A percentile compares a stretch with the other conserved stretches of the same genome.
Evolutionary conservation across 2,888 invertebrate genomes (phyloP).

Genomic region (Argynnis bischoffii): DNA sequence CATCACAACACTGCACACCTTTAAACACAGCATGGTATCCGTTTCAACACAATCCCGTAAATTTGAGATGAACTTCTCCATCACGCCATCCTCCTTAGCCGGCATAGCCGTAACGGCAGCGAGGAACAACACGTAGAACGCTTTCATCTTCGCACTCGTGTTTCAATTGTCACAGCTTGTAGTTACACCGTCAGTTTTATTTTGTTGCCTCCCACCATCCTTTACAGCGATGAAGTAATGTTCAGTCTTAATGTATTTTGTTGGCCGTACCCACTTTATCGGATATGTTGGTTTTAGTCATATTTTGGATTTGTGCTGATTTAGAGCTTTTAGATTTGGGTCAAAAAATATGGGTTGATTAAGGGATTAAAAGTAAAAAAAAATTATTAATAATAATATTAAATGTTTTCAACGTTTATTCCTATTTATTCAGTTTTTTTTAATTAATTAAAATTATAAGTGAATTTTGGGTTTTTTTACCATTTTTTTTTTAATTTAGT

Average conservation of each 20-base stretch:
- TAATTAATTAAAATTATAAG: too few species aligned
- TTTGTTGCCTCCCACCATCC: slow-evolving; percentile 72
- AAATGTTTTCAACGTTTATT: too few species aligned
- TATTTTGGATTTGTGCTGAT: neutral
- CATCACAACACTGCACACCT: slow-evolving; percentile 83
- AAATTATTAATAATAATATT: too few species aligned
- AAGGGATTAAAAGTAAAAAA: neutral
- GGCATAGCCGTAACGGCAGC: slow-evolving; percentile 57
- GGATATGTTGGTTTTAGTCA: slow-evolving; percentile 6
- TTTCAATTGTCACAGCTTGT: slow-evolving; percentile 71
- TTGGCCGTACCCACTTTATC: slow-evolving; percentile 4
- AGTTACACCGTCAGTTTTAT: slow-evolving; percentile 71
- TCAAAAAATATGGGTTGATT: neutral
- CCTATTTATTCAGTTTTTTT: too few species aligned
- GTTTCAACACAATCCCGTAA: slow-evolving; percentile 87
- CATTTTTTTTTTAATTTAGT: too few species aligned
- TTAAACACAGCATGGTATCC: slow-evolving; percentile 87
- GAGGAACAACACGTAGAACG: slow-evolving; percentile 61
- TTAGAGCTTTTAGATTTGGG: neutral
- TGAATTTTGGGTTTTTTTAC: too few species aligned
- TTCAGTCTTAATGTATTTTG: slow-evolving; percentile 45
- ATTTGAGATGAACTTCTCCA: slow-evolving; percentile 68
- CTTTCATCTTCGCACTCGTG: slow-evolving; percentile 70
- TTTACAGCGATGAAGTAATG: slow-evolving; percentile 68
- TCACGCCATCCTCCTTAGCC: slow-evolving; percentile 64